Conservation (phyloP, 2,888 invertebrate species). For the Lasioglossum leucozonium region DNA sequence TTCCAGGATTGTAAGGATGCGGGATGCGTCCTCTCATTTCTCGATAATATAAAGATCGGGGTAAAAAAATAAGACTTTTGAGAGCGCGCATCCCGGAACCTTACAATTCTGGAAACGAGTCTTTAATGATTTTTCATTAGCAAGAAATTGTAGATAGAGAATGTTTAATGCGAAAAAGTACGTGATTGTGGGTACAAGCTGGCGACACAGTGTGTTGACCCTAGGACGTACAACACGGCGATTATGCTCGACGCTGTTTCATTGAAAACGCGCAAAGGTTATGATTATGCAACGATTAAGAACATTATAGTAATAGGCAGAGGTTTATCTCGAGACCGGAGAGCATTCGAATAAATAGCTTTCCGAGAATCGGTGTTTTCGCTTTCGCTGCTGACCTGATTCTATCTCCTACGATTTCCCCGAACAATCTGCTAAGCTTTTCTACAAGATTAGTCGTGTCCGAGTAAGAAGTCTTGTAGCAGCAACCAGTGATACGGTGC, state of each 20-base stretch:
- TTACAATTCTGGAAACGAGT: no score
- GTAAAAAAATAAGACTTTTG: no score
- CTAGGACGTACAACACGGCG: background rate
- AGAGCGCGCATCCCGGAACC: no score
- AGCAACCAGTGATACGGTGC: background rate
- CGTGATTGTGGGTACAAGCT: background rate
- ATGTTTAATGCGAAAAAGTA: background rate
- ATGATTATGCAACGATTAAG: background rate
- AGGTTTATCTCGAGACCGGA: background rate
- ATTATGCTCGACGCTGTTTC: background rate
- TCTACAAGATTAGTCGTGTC: slow-evolving; percentile 15
- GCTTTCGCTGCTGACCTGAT: slow-evolving; percentile 12
- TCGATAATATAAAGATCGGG: no score
- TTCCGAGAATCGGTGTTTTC: slow-evolving; percentile 17
- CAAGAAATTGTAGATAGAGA: background rate
- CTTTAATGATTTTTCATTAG: background rate
- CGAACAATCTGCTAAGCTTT: slow-evolving; percentile 17
- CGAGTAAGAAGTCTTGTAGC: slow-evolving; percentile 4
- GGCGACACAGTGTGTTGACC: background rate
- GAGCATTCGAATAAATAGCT: slow-evolving; percentile 17
- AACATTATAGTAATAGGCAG: background rate
- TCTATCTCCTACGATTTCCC: slow-evolving; percentile 16
- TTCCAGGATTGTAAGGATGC: no score
- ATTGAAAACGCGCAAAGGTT: background rate
- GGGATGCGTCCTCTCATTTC: no score